These are phyloP conservation scores for Brachirus orientalis DNA, from an alignment of 2,113 vertebrate species.

Conservation along the genomic window DNA sequence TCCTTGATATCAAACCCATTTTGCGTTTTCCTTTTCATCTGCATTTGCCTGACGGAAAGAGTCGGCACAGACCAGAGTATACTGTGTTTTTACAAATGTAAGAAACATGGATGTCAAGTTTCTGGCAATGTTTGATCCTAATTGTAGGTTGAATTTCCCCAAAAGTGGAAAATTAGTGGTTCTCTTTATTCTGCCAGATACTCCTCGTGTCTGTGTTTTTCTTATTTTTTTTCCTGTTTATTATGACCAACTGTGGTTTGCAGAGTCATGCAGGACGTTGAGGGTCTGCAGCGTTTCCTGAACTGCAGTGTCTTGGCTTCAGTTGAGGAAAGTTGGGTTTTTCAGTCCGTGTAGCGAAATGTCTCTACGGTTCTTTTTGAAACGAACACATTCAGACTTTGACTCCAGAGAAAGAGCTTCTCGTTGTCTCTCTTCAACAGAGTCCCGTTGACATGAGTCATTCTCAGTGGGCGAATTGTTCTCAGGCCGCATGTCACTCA, in stretches of 20 bases:
- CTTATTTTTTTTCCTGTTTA: constrained; percentile 47
- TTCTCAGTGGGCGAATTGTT: constrained; percentile 31
- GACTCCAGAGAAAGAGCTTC: constrained; percentile 2
- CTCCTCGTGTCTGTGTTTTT: constrained; percentile 41
- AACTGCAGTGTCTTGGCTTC: constrained; percentile 16
- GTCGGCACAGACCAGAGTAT: constrained; percentile 10
- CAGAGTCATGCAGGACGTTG: constrained; percentile 41
- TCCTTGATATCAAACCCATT: not conserved
- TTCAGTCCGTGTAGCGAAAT: not conserved
- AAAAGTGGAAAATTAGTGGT: constrained; percentile 65
- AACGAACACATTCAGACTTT: not conserved
- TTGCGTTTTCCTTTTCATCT: constrained; percentile 39
- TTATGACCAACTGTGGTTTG: constrained; percentile 63
- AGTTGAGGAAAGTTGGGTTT: not conserved
- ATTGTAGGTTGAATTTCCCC: constrained; percentile 55
- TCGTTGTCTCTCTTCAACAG: not conserved
- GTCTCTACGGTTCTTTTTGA: not conserved
- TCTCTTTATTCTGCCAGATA: constrained; percentile 44
- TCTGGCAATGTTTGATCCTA: constrained; percentile 45
- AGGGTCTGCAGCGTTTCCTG: constrained; percentile 47
- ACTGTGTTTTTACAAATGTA: constrained; percentile 43
- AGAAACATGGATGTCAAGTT: constrained; percentile 53
- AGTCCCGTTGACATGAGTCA: constrained; percentile 30
- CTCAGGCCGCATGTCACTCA: constrained; percentile 39
- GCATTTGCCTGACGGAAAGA: not conserved